Base-by-base conservation (phyloP, 2,797 vertebrate genomes). In the Micropoecilia bifurca region DNA sequence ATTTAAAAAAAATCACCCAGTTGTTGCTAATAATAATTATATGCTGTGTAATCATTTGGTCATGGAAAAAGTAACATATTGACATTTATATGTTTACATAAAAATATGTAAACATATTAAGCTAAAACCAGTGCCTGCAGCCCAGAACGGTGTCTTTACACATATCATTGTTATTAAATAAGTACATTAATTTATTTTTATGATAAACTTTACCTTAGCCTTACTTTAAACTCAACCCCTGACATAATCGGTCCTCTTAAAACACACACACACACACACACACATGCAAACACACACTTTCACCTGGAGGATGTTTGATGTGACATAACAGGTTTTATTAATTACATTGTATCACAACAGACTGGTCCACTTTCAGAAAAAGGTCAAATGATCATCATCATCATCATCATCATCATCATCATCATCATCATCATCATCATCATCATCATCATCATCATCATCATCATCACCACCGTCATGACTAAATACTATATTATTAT, bases 341-440 rank as follows among this genome's bases (percentile, higher is more conserved):
- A 97, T 97, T 97, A 98, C 97, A 97, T 94, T 95, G 95, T 96
- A 97, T 96, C 96, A 98, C 95, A 96, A 97, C 95, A 96, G 96
- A 97, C 96, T 97, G 88, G 96, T 96, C 94, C 96, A 96, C 94
- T 92, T 97, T 93, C 91, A 91, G 81, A 84, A 92, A 79, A n/a
- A 92, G 90, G 87, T 92, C 87, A 89, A 73, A 89, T 89, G 82
- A 85, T 83, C 85, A 87, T 69, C 81, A 83, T 72, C 79, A 79
- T 69, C 89, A 89, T 66, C 83, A 85, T 59, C 57, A 87, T 69
- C 85, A 85, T 77, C 46, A 16, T 47, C 46, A 18, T 18, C 46
- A 47, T 47, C 83, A 86, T 30, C 57, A 87, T 69, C 85, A 86
- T 83, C 87, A 87, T 69, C 83, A 33, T n/a, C 36, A 83, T 77